Conservation (phyloP, 1,140 invertebrate species). For the Lasioglossum baleicum region DNA sequence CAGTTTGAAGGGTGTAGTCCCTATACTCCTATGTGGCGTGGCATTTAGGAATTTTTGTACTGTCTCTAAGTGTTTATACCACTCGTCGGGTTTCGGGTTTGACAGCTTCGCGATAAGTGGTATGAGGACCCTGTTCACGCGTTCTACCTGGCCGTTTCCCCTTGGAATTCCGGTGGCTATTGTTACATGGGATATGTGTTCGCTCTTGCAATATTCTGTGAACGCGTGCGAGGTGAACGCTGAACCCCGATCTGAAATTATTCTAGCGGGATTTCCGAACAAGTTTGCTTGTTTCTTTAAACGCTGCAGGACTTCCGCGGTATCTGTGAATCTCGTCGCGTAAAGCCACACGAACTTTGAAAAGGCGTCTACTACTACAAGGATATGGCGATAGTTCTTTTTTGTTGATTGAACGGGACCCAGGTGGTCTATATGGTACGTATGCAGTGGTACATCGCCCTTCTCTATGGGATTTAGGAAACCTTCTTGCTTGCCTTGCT, state of each 20-base stretch:
- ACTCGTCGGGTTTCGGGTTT: conserved; percentile 57
- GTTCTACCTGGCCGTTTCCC: conserved; percentile 72
- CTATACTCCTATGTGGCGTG: conserved; percentile 68
- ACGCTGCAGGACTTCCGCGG: background rate
- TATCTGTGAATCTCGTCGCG: background rate
- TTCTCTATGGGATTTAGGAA: background rate
- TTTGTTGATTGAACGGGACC: background rate
- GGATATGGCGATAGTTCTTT: too few relatives aligned
- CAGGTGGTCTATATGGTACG: background rate
- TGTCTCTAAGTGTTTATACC: conserved; percentile 64
- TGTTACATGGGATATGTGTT: background rate
- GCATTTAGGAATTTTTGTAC: conserved; percentile 68
- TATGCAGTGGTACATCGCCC: background rate
- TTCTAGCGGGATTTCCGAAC: too few relatives aligned
- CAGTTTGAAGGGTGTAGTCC: conserved; percentile 68
- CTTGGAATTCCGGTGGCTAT: conserved; percentile 37
- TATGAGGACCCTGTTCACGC: conserved; percentile 64
- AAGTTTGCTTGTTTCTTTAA: too few relatives aligned
- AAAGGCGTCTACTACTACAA: too few relatives aligned
- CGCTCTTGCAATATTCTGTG: background rate
- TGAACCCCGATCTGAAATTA: too few relatives aligned
- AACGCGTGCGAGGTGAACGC: background rate
- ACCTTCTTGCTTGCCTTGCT: background rate
- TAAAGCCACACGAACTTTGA: background rate
- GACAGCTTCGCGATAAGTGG: conserved; percentile 64